These are phyloP conservation scores for Quadroppia sp. DNA, from an alignment of 2,888 invertebrate species.

Conservation along the genomic window DNA sequence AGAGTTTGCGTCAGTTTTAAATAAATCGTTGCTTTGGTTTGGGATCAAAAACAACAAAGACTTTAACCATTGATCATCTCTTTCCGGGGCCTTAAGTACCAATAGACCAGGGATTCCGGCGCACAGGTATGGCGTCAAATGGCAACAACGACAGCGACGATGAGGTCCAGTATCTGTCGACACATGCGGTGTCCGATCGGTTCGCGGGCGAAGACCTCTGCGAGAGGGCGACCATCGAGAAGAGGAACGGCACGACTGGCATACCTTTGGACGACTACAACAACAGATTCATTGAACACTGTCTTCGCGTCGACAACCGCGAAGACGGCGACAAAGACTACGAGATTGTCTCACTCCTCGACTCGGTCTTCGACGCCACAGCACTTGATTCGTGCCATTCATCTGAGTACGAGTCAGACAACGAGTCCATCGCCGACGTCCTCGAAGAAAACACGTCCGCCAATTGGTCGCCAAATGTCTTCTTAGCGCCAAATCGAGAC, in stretches of 20 bases:
- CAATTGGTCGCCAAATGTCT: neutral
- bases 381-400: neutral
- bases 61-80: no score
- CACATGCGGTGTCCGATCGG: neutral
- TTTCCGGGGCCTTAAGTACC: no score
- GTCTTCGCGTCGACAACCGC: neutral
- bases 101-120: no score
- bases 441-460: neutral
- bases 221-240: neutral
- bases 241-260: neutral
- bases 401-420: neutral
- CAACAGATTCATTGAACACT: neutral
- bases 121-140: no score
- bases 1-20: no score
- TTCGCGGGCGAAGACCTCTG: neutral
- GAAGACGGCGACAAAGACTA: neutral
- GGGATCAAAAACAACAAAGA: no score
- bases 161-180: conserved; percentile 1
- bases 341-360: neutral
- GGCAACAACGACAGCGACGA: neutral
- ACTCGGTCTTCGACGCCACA: neutral
- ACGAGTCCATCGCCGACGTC: neutral
- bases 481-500: neutral
- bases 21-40: no score
- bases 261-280: neutral